These are phyloP conservation scores for Proterorhinus semilunaris DNA, from an alignment of 2,113 vertebrate genomes.

Conservation along the genomic window DNA sequence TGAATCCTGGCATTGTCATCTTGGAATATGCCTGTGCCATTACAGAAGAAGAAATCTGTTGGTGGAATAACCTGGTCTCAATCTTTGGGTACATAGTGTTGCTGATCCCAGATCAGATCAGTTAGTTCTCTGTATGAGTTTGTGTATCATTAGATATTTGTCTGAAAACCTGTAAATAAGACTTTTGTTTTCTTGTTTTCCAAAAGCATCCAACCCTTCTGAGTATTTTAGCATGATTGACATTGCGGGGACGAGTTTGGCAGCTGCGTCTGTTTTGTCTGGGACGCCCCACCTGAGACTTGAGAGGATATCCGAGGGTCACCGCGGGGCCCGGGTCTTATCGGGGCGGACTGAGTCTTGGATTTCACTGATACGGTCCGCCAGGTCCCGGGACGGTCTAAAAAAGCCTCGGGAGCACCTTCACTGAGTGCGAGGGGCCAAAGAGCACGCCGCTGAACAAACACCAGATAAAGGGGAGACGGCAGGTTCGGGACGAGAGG, in stretches of 20 bases:
- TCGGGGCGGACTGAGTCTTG: slow-evolving; percentile 58
- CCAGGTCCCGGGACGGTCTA: slow-evolving; percentile 61
- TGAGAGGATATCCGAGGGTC: slow-evolving; percentile 51
- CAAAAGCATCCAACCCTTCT: too few species aligned
- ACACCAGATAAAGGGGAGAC: slow-evolving; percentile 32
- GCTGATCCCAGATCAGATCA: too few species aligned
- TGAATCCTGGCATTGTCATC: too few species aligned
- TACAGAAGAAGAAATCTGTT: too few species aligned
- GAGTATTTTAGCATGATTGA: not conserved
- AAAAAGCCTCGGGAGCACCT: slow-evolving; percentile 19
- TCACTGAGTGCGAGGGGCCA: slow-evolving; percentile 21
- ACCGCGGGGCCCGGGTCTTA: slow-evolving; percentile 59
- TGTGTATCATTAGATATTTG: too few species aligned
- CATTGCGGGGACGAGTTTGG: not conserved
- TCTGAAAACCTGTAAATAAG: too few species aligned
- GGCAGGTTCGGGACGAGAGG: not conserved
- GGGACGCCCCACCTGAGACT: slow-evolving; percentile 35
- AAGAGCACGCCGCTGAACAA: slow-evolving; percentile 48
- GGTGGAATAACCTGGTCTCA: too few species aligned
- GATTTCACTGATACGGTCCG: slow-evolving; percentile 50
- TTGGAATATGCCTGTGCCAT: too few species aligned
- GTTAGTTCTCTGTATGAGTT: too few species aligned
- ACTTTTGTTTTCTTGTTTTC: too few species aligned
- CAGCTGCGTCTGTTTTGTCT: slow-evolving; percentile 52
- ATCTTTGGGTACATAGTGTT: too few species aligned